These are phyloP conservation scores for Coranthus polyacanthus DNA, from an alignment of 2,797 vertebrate species.

Conservation along the genomic window DNA sequence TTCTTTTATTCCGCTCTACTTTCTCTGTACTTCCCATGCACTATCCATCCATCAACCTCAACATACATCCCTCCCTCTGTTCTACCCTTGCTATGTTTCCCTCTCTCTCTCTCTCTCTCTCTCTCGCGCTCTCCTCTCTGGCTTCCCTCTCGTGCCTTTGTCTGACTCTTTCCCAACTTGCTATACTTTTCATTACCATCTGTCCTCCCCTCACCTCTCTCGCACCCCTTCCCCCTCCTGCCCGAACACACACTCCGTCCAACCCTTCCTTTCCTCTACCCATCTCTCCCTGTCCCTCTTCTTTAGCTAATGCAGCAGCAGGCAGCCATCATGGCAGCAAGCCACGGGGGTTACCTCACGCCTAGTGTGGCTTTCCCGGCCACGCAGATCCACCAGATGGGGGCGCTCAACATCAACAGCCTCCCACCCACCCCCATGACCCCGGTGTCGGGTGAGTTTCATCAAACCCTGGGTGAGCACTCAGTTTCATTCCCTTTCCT, in stretches of 20 bases:
- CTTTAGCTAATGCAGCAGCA: conserved; percentile 98
- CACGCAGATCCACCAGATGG: conserved; percentile 98
- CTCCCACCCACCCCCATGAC: conserved; percentile 91
- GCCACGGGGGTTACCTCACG: conserved; percentile 95
- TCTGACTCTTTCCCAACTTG: conserved; percentile 59
- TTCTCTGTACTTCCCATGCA: conserved; percentile 80
- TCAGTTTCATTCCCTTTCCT: conserved; percentile 71
- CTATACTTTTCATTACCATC: conserved; percentile 70
- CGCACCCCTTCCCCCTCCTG: conserved; percentile 33
- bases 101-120: no score
- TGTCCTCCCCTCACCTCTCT: conserved; percentile 68
- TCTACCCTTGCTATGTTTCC: conserved; percentile 57
- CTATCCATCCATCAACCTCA: conserved; percentile 83
- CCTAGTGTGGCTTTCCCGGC: conserved; percentile 94
- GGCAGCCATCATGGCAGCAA: conserved; percentile 95
- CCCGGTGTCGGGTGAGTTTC: conserved; percentile 92
- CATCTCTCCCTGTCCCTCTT: conserved; percentile 74
- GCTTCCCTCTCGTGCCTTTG: conserved; percentile 50
- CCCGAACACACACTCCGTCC: conserved; percentile 44
- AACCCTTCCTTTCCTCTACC: conserved; percentile 53
- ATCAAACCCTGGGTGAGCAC: conserved; percentile 85
- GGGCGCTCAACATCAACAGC: conserved; percentile 96
- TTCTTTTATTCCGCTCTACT: conserved; percentile 82
- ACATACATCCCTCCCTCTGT: conserved; percentile 75
- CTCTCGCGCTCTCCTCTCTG: conserved; percentile 35